These are phyloP conservation scores for Intellagama lesueurii DNA, from an alignment of 2,797 vertebrate species.

Conservation along the genomic window DNA sequence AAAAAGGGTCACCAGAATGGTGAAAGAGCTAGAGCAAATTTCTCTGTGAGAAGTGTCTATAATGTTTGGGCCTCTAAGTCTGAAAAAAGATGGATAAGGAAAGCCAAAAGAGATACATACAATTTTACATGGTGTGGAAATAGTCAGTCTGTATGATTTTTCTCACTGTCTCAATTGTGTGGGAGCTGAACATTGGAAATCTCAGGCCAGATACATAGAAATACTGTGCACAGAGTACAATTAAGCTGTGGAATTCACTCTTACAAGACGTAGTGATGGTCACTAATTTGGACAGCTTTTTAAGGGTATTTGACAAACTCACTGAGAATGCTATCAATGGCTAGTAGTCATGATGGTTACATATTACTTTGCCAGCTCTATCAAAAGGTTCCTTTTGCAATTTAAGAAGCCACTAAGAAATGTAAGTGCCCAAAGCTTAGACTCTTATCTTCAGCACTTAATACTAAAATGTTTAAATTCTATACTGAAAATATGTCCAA, in stretches of 20 bases:
- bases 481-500: neutral
- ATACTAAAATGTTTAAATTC: neutral
- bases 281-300: neutral
- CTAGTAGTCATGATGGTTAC: neutral
- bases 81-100: neutral
- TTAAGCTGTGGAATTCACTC: neutral
- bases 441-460: neutral
- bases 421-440: neutral
- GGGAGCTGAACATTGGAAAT: neutral
- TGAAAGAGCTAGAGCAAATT: neutral
- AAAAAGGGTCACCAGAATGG: neutral
- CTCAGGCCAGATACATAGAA: neutral
- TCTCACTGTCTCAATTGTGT: neutral
- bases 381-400: neutral
- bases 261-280: neutral
- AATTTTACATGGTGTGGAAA: neutral
- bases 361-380: neutral
- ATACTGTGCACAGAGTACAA: neutral
- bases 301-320: neutral
- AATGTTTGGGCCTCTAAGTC: neutral
- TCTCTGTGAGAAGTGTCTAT: neutral
- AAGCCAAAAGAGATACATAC: neutral
- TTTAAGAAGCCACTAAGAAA: neutral
- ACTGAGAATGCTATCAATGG: neutral
- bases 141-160: neutral